Percentiles rank a stretch among this genome's conserved stretches.
Evolutionary conservation across 2,797 vertebrate species (phyloP).

Genomic region (Bucorvus abyssinicus): DNA sequence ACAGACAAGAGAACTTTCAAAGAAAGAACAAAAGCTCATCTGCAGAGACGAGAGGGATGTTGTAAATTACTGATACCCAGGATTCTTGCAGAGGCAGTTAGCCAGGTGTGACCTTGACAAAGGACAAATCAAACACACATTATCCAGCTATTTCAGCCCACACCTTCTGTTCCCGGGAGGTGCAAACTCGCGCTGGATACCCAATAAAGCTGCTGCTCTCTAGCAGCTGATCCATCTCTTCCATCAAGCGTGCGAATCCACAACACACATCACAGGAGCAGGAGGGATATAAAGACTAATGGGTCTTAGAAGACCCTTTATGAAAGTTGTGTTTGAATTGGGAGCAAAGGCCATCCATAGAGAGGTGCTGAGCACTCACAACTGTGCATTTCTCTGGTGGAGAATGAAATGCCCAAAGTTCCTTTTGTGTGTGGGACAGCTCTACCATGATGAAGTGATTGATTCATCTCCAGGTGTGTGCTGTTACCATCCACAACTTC

Average conservation of each 20-base stretch:
- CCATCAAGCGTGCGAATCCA: neutral
- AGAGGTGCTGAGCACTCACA: neutral
- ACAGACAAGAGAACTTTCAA: slow-evolving; percentile 34
- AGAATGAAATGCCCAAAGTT: neutral
- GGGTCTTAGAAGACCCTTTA: neutral
- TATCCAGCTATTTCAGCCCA: slow-evolving; percentile 4
- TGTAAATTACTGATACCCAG: slow-evolving; percentile 49
- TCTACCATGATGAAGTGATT: neutral
- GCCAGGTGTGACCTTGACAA: slow-evolving; percentile 28
- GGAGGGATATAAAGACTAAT: neutral
- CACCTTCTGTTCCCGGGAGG: neutral
- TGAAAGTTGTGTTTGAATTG: neutral
- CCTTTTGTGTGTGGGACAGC: neutral
- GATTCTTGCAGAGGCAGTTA: neutral
- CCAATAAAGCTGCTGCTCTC: neutral
- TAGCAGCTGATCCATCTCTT: slow-evolving; percentile 23
- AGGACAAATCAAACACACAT: slow-evolving; percentile 25
- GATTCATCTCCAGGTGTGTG: neutral
- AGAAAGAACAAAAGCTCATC: slow-evolving; percentile 22
- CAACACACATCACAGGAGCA: neutral
- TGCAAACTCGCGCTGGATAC: neutral
- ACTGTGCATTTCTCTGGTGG: neutral
- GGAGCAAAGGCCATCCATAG: neutral
- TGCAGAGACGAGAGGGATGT: neutral
- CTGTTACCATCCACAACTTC: neutral